These are phyloP conservation scores for Sipha flava DNA, from an alignment of 1,140 invertebrate species.

Conservation along the genomic window DNA sequence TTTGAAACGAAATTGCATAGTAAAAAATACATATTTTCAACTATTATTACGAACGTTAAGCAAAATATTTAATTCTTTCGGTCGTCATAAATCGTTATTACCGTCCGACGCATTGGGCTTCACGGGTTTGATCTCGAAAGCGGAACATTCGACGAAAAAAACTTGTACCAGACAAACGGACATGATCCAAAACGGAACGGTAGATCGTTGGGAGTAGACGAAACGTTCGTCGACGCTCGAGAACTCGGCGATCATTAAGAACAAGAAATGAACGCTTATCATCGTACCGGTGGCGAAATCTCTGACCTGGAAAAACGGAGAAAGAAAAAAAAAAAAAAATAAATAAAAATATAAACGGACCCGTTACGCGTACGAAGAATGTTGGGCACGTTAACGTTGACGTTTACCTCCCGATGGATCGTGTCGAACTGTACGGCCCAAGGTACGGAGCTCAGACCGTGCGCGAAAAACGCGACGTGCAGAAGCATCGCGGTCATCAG, in stretches of 20 bases:
- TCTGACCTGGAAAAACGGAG: not conserved
- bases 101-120: too few relatives aligned
- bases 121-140: not conserved
- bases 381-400: not conserved
- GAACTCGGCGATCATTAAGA: not conserved
- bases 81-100: too few relatives aligned
- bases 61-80: too few relatives aligned
- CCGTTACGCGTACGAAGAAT: too few relatives aligned
- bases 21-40: too few relatives aligned
- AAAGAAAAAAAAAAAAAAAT: not conserved
- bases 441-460: not conserved
- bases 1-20: too few relatives aligned
- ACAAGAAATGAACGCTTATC: not conserved
- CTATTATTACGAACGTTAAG: too few relatives aligned
- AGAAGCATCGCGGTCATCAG: not conserved
- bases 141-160: not conserved
- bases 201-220: not conserved
- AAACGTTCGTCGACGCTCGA: not conserved
- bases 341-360: not conserved
- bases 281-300: not conserved
- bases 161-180: not conserved
- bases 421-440: not conserved
- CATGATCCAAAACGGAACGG: not conserved
- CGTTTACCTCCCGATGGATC: not conserved
- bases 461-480: not conserved